Percentiles rank a stretch among this genome's conserved stretches.
phyloP scores from a whole-genome alignment of 1,140 invertebrate genomes.

The Bombus sylvicola region DNA sequence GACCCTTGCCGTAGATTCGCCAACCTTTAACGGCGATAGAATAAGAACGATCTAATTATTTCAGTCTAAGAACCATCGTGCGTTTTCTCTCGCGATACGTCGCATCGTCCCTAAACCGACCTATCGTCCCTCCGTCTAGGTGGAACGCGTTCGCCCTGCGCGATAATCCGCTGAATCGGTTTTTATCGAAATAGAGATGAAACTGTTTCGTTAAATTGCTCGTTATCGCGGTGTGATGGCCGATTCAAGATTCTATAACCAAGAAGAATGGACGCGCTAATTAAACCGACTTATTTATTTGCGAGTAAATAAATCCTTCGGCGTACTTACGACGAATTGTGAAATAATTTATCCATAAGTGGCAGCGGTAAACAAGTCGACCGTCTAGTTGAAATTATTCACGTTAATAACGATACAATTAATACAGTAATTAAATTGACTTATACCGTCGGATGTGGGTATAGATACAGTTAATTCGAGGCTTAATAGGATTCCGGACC shows the following conservation, averaged over 20 bases:
- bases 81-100: background rate
- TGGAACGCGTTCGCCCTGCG: background rate
- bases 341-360: background rate
- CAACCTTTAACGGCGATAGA: slow-evolving; percentile 33
- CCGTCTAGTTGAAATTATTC: too few relatives aligned
- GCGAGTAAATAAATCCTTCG: background rate
- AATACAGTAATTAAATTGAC: background rate
- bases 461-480: too few relatives aligned
- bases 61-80: background rate
- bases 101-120: background rate
- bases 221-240: too few relatives aligned
- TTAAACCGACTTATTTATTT: background rate
- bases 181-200: background rate
- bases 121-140: background rate
- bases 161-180: background rate
- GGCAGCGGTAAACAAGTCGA: background rate
- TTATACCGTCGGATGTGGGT: too few relatives aligned
- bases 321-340: background rate
- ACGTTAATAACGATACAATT: background rate
- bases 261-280: background rate
- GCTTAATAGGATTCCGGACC: too few relatives aligned
- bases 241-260: background rate
- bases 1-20: slow-evolving; percentile 18
- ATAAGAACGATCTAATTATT: slow-evolving; percentile 53
- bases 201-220: background rate